Percentiles rank a stretch among this genome's conserved stretches.
Conservation (phyloP, 2,888 invertebrate genomes). For the Bhutanitis thaidina region DNA sequence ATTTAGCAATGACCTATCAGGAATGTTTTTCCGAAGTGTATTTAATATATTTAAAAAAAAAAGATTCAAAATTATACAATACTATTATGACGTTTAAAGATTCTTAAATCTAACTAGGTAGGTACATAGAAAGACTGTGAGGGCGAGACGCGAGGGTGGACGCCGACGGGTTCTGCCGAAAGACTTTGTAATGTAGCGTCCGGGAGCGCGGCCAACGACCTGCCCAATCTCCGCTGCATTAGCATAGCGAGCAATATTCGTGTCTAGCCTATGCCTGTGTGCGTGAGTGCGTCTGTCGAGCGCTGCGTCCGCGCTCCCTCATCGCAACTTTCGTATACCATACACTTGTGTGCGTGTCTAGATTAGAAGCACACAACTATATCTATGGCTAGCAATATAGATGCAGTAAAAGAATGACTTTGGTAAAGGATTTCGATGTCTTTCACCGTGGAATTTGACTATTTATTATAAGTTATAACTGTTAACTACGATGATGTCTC, state of each 20-base stretch:
- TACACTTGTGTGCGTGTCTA: slow-evolving; percentile 21
- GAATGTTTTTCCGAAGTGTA: too few relatives aligned
- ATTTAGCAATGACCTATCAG: too few relatives aligned
- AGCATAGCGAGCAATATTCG: slow-evolving; percentile 79
- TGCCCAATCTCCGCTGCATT: slow-evolving; percentile 80
- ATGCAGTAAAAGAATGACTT: not conserved
- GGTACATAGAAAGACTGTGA: slow-evolving; percentile 30
- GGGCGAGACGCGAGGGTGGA: slow-evolving; percentile 63
- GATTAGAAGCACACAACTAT: slow-evolving; percentile 23
- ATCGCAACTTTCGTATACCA: slow-evolving; percentile 23
- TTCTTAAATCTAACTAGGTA: slow-evolving; percentile 13
- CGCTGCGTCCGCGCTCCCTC: slow-evolving; percentile 36
- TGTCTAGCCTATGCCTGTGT: slow-evolving; percentile 56
- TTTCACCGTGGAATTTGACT: not conserved
- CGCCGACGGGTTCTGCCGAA: slow-evolving; percentile 68
- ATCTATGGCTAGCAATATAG: slow-evolving; percentile 8
- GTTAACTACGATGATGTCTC: too few relatives aligned
- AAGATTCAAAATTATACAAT: too few relatives aligned
- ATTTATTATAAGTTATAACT: too few relatives aligned
- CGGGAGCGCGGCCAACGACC: slow-evolving; percentile 77
- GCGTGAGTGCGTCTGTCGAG: slow-evolving; percentile 25
- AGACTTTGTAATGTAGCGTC: slow-evolving; percentile 71
- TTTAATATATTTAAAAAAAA: too few relatives aligned
- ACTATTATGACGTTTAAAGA: not conserved
- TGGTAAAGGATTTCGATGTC: too few relatives aligned